phyloP scores from a whole-genome alignment of 2,113 vertebrate genomes.

The Columbina picui region DNA sequence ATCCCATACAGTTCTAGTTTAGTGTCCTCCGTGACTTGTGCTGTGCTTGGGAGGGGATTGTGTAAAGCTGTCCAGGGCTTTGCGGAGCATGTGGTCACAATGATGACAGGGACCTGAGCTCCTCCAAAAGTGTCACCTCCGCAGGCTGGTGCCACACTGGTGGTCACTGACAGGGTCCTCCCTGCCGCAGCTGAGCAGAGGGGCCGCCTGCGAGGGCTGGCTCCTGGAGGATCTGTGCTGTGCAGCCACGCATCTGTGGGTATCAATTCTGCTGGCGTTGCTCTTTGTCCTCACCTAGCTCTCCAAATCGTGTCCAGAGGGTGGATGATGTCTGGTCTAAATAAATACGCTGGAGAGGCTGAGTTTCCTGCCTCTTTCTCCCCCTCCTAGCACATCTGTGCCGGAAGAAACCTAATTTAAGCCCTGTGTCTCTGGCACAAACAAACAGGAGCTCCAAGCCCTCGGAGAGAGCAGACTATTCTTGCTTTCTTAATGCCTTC shows the following conservation, averaged over 20 bases:
- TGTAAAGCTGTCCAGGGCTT: accelerated
- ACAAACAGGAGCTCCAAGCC: not conserved
- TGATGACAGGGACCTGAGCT: not conserved
- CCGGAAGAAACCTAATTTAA: conserved; percentile 43
- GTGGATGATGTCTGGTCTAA: not conserved
- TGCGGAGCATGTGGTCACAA: not conserved
- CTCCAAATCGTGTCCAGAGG: not conserved
- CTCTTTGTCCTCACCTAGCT: not conserved
- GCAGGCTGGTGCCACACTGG: not conserved
- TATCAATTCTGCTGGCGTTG: not conserved
- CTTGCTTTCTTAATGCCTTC: not conserved
- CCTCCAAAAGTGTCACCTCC: accelerated
- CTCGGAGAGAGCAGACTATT: accelerated
- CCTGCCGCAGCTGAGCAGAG: accelerated
- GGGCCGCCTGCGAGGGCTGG: accelerated
- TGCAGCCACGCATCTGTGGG: accelerated
- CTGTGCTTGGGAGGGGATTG: accelerated
- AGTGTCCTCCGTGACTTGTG: not conserved
- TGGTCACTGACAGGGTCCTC: accelerated
- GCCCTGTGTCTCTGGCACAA: conserved; percentile 16
- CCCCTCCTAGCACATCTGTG: conserved; percentile 21
- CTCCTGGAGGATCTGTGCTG: not conserved
- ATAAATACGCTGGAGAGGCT: not conserved
- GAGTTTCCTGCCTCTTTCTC: conserved; percentile 37
- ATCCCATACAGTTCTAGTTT: not conserved